Evolutionary conservation across 2,113 vertebrate genomes (phyloP).

Genomic region (Speoplatyrhinus poulsoni): DNA sequence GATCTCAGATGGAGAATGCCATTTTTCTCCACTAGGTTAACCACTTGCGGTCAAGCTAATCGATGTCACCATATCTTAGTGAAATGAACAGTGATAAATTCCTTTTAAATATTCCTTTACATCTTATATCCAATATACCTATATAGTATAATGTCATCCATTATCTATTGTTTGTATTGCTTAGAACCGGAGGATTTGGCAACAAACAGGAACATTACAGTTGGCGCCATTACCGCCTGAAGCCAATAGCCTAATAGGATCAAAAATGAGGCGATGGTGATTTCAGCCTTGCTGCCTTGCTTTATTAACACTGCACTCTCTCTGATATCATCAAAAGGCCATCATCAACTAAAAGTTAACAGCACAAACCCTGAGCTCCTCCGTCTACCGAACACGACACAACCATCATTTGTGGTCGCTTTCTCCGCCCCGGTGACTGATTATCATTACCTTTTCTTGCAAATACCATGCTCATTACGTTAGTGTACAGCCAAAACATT

Average conservation of each 20-base stretch:
- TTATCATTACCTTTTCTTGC: constrained; percentile 82
- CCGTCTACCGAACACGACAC: constrained; percentile 68
- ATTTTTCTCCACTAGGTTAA: constrained; percentile 48
- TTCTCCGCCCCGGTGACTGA: constrained; percentile 73
- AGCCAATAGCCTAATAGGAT: constrained; percentile 61
- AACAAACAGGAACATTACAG: constrained; percentile 43
- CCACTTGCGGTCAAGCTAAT: constrained; percentile 24
- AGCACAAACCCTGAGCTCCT: constrained; percentile 73
- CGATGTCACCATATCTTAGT: neutral
- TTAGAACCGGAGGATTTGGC: constrained; percentile 34
- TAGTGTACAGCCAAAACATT: constrained; percentile 77
- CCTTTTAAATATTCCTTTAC: neutral
- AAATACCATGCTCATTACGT: constrained; percentile 82
- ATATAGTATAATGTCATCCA: neutral
- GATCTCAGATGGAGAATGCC: constrained; percentile 22
- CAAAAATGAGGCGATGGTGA: constrained; percentile 59
- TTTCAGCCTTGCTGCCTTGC: constrained; percentile 45
- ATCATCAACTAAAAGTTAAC: constrained; percentile 75
- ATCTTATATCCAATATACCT: too few species aligned
- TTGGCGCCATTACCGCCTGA: constrained; percentile 54
- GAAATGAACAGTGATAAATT: neutral
- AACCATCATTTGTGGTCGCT: constrained; percentile 71
- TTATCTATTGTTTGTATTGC: neutral
- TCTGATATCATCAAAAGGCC: constrained; percentile 73
- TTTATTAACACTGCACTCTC: constrained; percentile 73